These are phyloP conservation scores for Anthoptus insignis DNA, from an alignment of 2,888 invertebrate species.

Conservation along the genomic window DNA sequence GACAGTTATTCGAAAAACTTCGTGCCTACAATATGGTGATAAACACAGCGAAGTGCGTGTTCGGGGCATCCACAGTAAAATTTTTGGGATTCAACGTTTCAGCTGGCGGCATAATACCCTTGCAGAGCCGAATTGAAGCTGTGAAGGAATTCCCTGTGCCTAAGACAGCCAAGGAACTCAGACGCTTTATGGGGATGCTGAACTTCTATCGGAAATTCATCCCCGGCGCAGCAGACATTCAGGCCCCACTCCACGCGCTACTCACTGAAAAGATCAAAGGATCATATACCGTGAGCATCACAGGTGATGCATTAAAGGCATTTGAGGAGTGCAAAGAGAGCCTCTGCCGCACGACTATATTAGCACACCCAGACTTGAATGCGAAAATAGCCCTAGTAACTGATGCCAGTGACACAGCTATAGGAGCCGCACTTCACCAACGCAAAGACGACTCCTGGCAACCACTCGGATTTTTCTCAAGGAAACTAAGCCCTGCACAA, in stretches of 20 bases:
- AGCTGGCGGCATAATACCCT: constrained; percentile 15
- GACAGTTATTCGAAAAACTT: background rate
- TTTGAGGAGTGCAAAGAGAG: background rate
- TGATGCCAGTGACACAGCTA: background rate
- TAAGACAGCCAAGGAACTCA: constrained; percentile 8
- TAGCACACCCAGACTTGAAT: background rate
- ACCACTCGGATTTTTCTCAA: background rate
- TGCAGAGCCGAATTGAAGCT: constrained; percentile 13
- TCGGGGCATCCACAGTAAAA: constrained; percentile 9
- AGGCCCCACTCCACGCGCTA: background rate
- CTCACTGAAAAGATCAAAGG: background rate
- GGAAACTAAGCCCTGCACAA: background rate
- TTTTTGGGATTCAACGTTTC: constrained; percentile 20
- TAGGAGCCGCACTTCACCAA: background rate
- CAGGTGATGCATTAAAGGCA: background rate
- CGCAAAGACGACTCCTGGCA: background rate
- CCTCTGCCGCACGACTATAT: background rate
- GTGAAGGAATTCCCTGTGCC: constrained; percentile 12
- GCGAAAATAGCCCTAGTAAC: background rate
- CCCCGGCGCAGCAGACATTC: background rate
- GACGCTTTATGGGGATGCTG: background rate
- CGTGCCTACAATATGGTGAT: background rate
- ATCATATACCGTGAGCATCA: background rate
- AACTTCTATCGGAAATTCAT: background rate
- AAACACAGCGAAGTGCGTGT: constrained; percentile 1